Percentiles rank a stretch among this genome's conserved stretches.
Conservation (phyloP, 2,113 vertebrate species). For the Myrmophylax atrothorax region DNA sequence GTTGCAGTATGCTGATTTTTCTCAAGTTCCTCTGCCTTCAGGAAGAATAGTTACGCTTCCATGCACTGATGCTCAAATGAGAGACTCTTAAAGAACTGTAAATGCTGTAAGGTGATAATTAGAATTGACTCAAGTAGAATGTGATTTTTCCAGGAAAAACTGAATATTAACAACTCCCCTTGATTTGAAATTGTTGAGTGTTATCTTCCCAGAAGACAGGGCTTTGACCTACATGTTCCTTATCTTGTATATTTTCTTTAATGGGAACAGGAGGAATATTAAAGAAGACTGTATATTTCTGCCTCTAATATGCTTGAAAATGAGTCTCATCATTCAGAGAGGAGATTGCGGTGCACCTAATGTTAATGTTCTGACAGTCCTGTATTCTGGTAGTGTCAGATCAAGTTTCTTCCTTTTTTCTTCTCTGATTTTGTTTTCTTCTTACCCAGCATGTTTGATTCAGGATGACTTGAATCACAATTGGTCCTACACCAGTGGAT, state of each 20-base stretch:
- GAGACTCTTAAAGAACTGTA: conserved; percentile 5
- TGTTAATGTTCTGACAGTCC: not conserved
- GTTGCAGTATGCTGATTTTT: not conserved
- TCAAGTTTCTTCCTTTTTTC: not conserved
- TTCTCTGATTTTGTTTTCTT: not conserved
- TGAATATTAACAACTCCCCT: not conserved
- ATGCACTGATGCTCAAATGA: conserved; percentile 16
- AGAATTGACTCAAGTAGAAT: not conserved
- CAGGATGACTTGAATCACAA: not conserved
- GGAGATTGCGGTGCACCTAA: not conserved
- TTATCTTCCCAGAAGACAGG: conserved; percentile 13
- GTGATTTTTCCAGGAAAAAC: conserved; percentile 8
- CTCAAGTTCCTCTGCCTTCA: not conserved
- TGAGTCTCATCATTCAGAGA: not conserved
- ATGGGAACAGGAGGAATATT: not conserved
- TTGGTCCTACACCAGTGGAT: not conserved
- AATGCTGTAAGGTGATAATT: conserved; percentile 37
- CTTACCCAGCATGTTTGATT: not conserved
- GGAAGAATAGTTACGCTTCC: not conserved
- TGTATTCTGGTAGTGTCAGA: not conserved
- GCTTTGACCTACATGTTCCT: conserved; percentile 30
- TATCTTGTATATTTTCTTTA: not conserved
- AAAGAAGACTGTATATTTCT: not conserved
- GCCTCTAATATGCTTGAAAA: not conserved
- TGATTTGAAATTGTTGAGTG: not conserved